These are phyloP conservation scores for Netelia fuscicornis DNA, from an alignment of 2,888 invertebrate genomes.

Conservation along the genomic window DNA sequence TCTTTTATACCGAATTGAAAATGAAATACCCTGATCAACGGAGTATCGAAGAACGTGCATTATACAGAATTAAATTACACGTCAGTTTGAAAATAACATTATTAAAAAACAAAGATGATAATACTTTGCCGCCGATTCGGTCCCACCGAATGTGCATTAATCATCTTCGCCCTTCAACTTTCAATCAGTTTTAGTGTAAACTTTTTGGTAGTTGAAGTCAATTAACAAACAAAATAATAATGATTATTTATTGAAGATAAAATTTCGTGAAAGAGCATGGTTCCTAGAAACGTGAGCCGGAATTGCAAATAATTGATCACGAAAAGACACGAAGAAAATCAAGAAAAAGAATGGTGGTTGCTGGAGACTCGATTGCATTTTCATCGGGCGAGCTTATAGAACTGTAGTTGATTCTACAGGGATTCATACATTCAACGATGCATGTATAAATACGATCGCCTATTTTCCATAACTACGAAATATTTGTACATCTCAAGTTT, in stretches of 20 bases:
- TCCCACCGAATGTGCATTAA: not conserved
- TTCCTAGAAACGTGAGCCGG: conserved; percentile 53
- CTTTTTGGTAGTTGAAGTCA: conserved; percentile 1
- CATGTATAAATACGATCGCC: conserved; percentile 35
- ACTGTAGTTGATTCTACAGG: conserved; percentile 33
- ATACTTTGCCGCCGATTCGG: conserved; percentile 13
- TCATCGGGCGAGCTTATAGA: conserved; percentile 40
- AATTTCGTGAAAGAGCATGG: conserved; percentile 29
- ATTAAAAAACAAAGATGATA: not conserved
- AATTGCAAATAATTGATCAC: conserved; percentile 52
- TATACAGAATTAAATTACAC: conserved; percentile 9
- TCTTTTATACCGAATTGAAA: conserved; percentile 30
- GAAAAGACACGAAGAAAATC: not conserved
- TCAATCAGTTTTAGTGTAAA: conserved; percentile 38
- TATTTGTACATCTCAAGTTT: conserved; percentile 51
- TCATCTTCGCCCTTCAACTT: conserved; percentile 5
- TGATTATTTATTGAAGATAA: conserved; percentile 46
- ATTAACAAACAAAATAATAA: not conserved
- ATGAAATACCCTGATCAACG: conserved; percentile 1
- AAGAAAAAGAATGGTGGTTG: conserved; percentile 6
- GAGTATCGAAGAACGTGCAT: conserved; percentile 14
- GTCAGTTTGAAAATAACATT: conserved; percentile 6
- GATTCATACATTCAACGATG: conserved; percentile 44
- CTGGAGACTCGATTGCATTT: conserved; percentile 38
- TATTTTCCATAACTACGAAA: conserved; percentile 56